Evolutionary conservation across 2,888 invertebrate species (phyloP).

Genomic region (Drosophila monieri): DNA sequence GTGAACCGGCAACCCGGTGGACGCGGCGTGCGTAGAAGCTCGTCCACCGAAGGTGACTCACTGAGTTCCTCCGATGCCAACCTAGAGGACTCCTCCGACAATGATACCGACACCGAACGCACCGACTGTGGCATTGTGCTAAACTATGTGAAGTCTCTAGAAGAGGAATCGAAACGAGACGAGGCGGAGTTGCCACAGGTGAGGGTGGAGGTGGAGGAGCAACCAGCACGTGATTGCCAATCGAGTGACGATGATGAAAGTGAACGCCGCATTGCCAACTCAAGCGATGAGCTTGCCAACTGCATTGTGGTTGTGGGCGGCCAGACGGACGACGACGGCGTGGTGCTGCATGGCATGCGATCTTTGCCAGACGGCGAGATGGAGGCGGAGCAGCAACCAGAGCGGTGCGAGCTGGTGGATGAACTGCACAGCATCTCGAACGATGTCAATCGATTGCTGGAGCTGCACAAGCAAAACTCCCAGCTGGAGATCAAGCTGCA

Average conservation of each 20-base stretch:
- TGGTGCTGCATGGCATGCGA: slow-evolving; percentile 77
- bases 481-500: slow-evolving; percentile 80
- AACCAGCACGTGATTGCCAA: slow-evolving; percentile 55
- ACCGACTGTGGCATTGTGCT: slow-evolving; percentile 84
- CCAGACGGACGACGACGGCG: slow-evolving; percentile 75
- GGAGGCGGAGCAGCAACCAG: slow-evolving; percentile 70
- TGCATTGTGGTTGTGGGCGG: slow-evolving; percentile 81
- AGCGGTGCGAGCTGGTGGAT: slow-evolving; percentile 49
- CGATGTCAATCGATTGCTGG: slow-evolving; percentile 81
- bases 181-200: slow-evolving; percentile 5
- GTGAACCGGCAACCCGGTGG: slow-evolving; percentile 85
- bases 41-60: slow-evolving; percentile 86
- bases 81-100: slow-evolving; percentile 87
- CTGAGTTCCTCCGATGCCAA: slow-evolving; percentile 86
- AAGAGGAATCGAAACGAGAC: slow-evolving; percentile 12
- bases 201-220: slow-evolving; percentile 40
- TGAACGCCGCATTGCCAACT: slow-evolving; percentile 72
- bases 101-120: slow-evolving; percentile 86
- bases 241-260: slow-evolving; percentile 66
- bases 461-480: slow-evolving; percentile 77
- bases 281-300: slow-evolving; percentile 80
- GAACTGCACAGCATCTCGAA: slow-evolving; percentile 82
- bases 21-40: slow-evolving; percentile 80
- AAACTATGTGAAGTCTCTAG: slow-evolving; percentile 80
- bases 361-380: slow-evolving; percentile 54